phyloP scores from a whole-genome alignment of 2,113 vertebrate species.

The Ondatra zibethicus region DNA sequence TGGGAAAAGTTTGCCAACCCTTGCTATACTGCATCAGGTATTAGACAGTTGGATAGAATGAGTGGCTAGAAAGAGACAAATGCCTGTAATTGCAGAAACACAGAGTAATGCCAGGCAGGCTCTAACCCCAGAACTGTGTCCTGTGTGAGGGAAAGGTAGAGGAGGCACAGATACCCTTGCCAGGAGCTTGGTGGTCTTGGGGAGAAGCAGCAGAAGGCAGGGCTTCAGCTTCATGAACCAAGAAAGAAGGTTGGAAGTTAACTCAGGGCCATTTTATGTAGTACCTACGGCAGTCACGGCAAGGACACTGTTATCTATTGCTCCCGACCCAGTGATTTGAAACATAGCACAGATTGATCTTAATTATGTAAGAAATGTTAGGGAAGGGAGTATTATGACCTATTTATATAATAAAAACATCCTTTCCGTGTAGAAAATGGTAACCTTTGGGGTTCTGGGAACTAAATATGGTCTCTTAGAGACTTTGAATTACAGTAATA shows the following conservation, averaged over 20 bases:
- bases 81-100: neutral
- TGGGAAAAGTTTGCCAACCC: neutral
- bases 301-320: neutral
- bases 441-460: neutral
- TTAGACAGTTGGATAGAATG: neutral
- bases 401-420: neutral
- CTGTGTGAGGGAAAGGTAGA: too few relatives aligned
- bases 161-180: too few relatives aligned
- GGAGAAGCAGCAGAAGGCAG: neutral
- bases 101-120: neutral
- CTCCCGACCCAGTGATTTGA: neutral
- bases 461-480: neutral
- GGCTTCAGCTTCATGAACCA: neutral
- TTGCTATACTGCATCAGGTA: neutral
- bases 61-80: neutral
- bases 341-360: neutral
- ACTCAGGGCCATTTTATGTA: neutral
- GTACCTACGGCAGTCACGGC: neutral
- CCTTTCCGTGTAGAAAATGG: neutral
- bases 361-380: neutral
- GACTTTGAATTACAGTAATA: neutral
- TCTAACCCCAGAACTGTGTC: too few relatives aligned
- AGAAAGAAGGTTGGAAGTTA: neutral
- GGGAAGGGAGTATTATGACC: neutral
- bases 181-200: rapidly evolving